These are phyloP conservation scores for Synanthedon andrenaeformis DNA, from an alignment of 2,888 invertebrate species.

Conservation along the genomic window DNA sequence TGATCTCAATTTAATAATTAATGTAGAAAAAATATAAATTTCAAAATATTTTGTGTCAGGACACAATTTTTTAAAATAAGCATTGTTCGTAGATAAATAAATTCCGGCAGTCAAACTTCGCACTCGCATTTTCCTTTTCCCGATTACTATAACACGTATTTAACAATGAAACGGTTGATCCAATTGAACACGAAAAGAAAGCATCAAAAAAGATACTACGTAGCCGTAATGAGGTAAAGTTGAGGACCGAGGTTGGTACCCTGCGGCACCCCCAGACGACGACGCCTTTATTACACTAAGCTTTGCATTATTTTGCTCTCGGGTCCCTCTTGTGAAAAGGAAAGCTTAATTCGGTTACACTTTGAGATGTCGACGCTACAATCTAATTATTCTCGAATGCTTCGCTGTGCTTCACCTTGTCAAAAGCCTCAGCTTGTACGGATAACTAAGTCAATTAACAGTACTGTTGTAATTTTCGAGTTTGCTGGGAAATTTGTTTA, in stretches of 20 bases:
- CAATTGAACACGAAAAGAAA: conserved; percentile 53
- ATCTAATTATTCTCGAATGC: conserved; percentile 60
- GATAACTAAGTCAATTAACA: conserved; percentile 34
- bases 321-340: conserved; percentile 55
- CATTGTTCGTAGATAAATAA: conserved; percentile 2
- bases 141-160: conserved; percentile 43
- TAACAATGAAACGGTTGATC: conserved; percentile 50
- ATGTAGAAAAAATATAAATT: no score
- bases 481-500: background rate
- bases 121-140: conserved; percentile 20
- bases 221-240: conserved; percentile 21
- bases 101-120: conserved; percentile 36
- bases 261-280: conserved; percentile 45
- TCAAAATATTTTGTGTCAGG: no score
- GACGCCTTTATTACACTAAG: conserved; percentile 58
- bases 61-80: no score
- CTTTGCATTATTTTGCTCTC: conserved; percentile 65
- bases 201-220: conserved; percentile 47
- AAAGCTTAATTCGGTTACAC: conserved; percentile 67
- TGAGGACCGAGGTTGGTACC: conserved; percentile 46
- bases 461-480: conserved; percentile 14
- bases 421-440: conserved; percentile 48
- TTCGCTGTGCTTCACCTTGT: conserved; percentile 50
- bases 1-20: no score
- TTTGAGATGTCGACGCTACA: conserved; percentile 67